phyloP scores from a whole-genome alignment of 2,888 invertebrate genomes.

The Apantesis nais region DNA sequence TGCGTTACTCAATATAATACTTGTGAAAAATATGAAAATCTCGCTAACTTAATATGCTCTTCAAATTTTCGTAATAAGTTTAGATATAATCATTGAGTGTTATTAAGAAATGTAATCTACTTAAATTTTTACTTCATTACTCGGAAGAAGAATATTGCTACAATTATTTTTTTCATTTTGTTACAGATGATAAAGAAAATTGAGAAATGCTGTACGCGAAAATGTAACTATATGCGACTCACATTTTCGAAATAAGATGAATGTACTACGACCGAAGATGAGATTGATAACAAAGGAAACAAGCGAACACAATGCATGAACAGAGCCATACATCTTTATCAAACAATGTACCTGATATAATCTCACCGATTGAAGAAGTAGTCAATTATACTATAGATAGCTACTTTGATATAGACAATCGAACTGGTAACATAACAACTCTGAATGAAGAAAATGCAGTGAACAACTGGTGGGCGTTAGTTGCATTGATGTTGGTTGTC shows the following conservation, averaged over 20 bases:
- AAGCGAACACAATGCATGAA: constrained; percentile 73
- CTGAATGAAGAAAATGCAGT: constrained; percentile 50
- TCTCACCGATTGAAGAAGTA: constrained; percentile 29
- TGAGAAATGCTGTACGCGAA: constrained; percentile 42
- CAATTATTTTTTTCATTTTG: constrained; percentile 37
- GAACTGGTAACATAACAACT: constrained; percentile 53
- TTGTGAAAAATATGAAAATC: no score
- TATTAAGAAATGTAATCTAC: background rate
- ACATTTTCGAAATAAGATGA: constrained; percentile 83
- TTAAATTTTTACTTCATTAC: background rate
- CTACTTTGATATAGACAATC: constrained; percentile 47
- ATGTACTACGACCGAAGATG: constrained; percentile 63
- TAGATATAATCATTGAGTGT: background rate
- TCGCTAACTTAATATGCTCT: no score
- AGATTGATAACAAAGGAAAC: constrained; percentile 54
- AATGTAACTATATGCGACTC: constrained; percentile 56
- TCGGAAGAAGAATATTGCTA: constrained; percentile 2
- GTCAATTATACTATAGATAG: constrained; percentile 44
- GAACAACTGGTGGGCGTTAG: constrained; percentile 93
- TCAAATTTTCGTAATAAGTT: background rate
- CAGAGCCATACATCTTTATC: constrained; percentile 50
- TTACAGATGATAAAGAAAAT: constrained; percentile 64
- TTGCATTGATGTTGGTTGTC: constrained; percentile 91
- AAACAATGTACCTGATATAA: constrained; percentile 41
- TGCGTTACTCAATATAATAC: no score